Base-by-base conservation (phyloP, 2,888 invertebrate species). In the Anoplius nigerrimus region DNA sequence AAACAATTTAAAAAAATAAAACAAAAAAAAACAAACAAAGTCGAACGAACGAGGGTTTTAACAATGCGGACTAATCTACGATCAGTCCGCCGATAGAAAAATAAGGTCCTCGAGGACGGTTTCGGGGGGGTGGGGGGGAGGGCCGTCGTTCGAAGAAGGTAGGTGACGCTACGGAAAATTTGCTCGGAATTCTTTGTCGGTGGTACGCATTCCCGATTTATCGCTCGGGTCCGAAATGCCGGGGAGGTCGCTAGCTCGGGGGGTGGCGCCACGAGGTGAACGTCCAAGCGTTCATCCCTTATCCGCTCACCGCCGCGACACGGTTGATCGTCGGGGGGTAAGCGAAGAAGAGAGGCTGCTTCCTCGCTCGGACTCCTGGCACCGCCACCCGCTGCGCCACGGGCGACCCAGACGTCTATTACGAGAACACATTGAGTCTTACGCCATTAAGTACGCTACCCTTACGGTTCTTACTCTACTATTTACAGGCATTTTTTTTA, bases 11-110 rank as follows among this genome's bases (percentile, higher is more conserved):
- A 66, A 18, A 21, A 51, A 43, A 18, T 15, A 51, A 48, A 20
- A 58, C 1, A 48, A 22, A 54, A 22, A 55, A 24, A 55, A 43
- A 55, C 4, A 8, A 27, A 55, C 18, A 34, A 5, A 13, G 18
- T 4, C 6, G 11, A 34, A 46, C 15, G 46, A 59, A 20, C 22
- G 18, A 20, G 34, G 24, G 24, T n/a, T 34, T 34, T 13, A 34
- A 34, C 34, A 13, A 34, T n/a, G 53, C 16, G 54, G 62, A 62
- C 71, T 65, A 74, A 72, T n/a, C 62, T 78, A 77, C 74, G 72
- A 78, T 69, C 64, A n/a, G 59, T 42, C 34, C 34, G 34, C 34
- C 11, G 34, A 34, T 34, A 34, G 34, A 34, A 34, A 34, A 34
- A 34, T 34, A 34, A 27, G 62, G 75, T 59, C 51, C 68, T 60